Conservation (phyloP, 2,888 invertebrate species). For the Drosophila diplacantha region DNA sequence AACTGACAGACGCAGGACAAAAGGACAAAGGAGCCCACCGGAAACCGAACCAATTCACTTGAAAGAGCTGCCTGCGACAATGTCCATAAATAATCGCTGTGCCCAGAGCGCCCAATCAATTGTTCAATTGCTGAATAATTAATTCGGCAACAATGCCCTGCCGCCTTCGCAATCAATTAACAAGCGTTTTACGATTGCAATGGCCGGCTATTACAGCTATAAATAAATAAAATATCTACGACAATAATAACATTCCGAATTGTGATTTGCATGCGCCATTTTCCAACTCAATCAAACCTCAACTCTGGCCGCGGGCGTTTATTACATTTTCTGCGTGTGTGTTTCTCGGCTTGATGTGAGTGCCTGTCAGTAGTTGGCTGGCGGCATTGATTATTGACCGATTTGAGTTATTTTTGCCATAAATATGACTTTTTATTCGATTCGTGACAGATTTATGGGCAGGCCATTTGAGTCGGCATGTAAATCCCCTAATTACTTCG, state of each 20-base stretch:
- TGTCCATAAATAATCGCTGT: conserved; percentile 30
- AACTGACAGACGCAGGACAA: conserved; percentile 48
- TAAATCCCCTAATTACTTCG: conserved; percentile 1
- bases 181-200: conserved; percentile 32
- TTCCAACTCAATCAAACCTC: conserved; percentile 28
- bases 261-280: conserved; percentile 33
- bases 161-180: conserved; percentile 50
- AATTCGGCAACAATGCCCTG: conserved; percentile 11
- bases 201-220: conserved; percentile 38
- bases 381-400: conserved; percentile 18
- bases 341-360: conserved; percentile 4
- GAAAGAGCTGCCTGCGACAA: conserved; percentile 29
- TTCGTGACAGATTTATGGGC: conserved; percentile 31
- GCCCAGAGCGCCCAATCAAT: conserved; percentile 49
- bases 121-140: conserved; percentile 34
- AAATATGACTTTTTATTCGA: conserved; percentile 19
- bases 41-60: conserved; percentile 8
- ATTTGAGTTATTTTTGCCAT: conserved; percentile 22
- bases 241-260: conserved; percentile 28
- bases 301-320: conserved; percentile 11
- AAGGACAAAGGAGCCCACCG: conserved; percentile 25
- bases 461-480: neutral
- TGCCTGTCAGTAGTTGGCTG: conserved; percentile 20
- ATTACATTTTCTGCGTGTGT: conserved; percentile 18
- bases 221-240: conserved; percentile 14